Conservation (phyloP, 2,888 invertebrate species). For the Pelosia muscerda region DNA sequence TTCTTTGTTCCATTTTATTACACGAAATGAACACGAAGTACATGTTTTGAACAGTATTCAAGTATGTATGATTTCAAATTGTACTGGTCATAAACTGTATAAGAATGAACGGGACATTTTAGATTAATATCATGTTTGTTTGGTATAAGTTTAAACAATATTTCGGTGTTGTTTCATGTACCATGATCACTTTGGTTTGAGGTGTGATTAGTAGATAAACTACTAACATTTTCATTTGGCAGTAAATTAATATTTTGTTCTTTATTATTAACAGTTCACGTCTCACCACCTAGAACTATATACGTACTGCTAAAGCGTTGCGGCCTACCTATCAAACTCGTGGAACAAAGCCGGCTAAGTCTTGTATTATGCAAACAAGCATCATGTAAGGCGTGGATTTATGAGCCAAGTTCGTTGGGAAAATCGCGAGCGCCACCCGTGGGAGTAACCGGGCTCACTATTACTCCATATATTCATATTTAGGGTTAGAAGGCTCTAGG, state of each 20-base stretch:
- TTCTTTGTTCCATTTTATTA: too few relatives aligned
- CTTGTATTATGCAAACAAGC: conserved; percentile 86
- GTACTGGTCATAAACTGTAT: too few relatives aligned
- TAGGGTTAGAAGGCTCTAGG: conserved; percentile 61
- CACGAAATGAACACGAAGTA: too few relatives aligned
- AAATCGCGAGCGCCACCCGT: conserved; percentile 74
- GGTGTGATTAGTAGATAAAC: not conserved
- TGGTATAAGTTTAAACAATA: too few relatives aligned
- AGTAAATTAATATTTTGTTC: conserved; percentile 17
- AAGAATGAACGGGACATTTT: too few relatives aligned
- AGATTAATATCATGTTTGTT: too few relatives aligned
- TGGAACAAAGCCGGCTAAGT: conserved; percentile 82
- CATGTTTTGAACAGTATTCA: too few relatives aligned
- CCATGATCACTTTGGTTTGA: too few relatives aligned
- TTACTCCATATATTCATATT: conserved; percentile 82
- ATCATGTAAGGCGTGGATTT: conserved; percentile 86
- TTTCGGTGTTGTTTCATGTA: too few relatives aligned
- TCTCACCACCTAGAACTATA: conserved; percentile 45
- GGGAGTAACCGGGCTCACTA: conserved; percentile 70
- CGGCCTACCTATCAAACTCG: conserved; percentile 78
- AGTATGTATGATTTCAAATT: too few relatives aligned
- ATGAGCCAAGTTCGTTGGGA: conserved; percentile 83
- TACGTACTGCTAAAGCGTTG: conserved; percentile 58
- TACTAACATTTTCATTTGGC: not conserved
- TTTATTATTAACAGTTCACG: conserved; percentile 29